These are phyloP conservation scores for Drosophila melanosoma DNA, from an alignment of 2,888 invertebrate genomes.

Conservation along the genomic window DNA sequence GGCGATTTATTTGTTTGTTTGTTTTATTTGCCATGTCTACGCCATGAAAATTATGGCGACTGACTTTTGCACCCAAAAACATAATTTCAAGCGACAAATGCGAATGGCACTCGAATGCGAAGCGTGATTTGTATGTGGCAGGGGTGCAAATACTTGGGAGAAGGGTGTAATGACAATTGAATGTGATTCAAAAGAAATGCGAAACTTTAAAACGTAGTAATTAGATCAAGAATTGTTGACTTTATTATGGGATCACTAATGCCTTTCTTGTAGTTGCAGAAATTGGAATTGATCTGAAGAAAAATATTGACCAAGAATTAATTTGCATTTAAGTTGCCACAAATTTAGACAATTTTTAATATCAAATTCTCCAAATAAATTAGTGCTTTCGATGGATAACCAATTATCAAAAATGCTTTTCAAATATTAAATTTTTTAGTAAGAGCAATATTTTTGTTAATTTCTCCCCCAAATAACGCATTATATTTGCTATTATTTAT, in stretches of 20 bases:
- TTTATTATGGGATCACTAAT: too few relatives aligned
- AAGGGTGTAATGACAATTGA: constrained; percentile 23
- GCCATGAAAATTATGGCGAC: constrained; percentile 71
- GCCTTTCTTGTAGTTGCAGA: not conserved
- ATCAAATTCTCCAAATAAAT: too few relatives aligned
- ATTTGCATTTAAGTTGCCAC: not conserved
- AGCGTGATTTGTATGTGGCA: not conserved
- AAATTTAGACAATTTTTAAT: not conserved
- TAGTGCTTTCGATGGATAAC: not conserved
- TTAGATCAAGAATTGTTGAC: not conserved
- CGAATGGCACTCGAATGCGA: constrained; percentile 23
- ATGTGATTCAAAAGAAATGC: constrained; percentile 23
- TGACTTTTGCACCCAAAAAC: constrained; percentile 62
- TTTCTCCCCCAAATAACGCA: not conserved
- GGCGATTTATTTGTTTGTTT: constrained; percentile 79
- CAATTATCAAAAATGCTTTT: not conserved
- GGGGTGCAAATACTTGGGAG: too few relatives aligned
- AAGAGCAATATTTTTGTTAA: not conserved
- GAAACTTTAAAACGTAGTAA: not conserved
- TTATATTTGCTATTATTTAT: not conserved
- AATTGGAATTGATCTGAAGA: not conserved
- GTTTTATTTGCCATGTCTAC: constrained; percentile 70
- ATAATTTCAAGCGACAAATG: constrained; percentile 65
- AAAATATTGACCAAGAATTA: not conserved
- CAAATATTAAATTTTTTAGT: not conserved